Evolutionary conservation across 2,888 invertebrate genomes (phyloP), one percentile per base, ranked within the genome.

Genomic region (Fragum fragum): DNA sequence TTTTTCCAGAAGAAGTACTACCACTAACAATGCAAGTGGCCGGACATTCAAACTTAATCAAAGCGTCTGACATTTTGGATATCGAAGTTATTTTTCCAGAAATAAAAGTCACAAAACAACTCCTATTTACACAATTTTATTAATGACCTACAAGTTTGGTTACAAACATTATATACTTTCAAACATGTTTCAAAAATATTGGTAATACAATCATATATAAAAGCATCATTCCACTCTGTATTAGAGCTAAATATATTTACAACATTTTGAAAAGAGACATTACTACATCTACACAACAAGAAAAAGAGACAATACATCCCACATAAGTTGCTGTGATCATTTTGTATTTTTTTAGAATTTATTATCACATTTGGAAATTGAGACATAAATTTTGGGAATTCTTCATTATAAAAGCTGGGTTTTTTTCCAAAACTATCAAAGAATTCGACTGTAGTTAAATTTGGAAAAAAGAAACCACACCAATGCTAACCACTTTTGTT

Each of bases 281-380:
- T 59, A 73, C 72, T 78, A 6, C 74, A 9, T 68, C 82, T 29
- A 21, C 75, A 52, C 21, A 78, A 53, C 68, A 82, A 73, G 69
- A 82, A 75, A 76, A 69, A 76, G 26, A 80, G 72, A 75, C 82
- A 82, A 69, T 77, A 81, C 77, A 81, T 81, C 39, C 81, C 81
- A 81, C 82, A 82, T 14, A 81, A 61, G 47, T 77, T 63, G 73
- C 76, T 81, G 23, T 78, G 18, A 23, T 63, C 55, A 77, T 74
- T 81, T 74, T 81, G 81, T 36, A 81, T 47, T 36, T 78, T 77
- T 57, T 74, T 77, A 29, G 11, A 32, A 77, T 81, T 77, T 39
- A 29, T 16, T 23, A 59, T 9, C 5, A 77, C 18, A 28, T 21
- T 29, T 23, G 70, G 21, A 71, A 77, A 74, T 21, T 29, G 3